A percentile compares a stretch with the other conserved stretches of the same genome.
Evolutionary conservation across 2,113 vertebrate genomes (phyloP).

Genomic region (Vidua macroura): DNA sequence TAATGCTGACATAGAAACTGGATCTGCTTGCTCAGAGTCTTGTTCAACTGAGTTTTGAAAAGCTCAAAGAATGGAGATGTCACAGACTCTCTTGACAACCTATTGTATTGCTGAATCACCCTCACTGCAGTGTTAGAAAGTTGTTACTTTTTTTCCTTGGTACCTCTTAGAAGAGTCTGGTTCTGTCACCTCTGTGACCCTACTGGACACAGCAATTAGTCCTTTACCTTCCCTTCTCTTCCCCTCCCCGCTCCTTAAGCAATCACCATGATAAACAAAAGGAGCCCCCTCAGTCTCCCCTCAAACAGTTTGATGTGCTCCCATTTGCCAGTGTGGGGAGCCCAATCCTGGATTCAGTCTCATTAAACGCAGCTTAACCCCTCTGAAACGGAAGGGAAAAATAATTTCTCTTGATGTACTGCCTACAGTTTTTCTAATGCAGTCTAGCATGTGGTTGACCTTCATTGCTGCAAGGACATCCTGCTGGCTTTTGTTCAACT

Average conservation of each 20-base stretch:
- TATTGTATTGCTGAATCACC: neutral
- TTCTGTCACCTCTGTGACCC: neutral
- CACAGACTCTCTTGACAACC: neutral
- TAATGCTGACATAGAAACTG: neutral
- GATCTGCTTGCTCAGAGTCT: neutral
- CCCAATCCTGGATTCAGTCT: neutral
- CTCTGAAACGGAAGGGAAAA: neutral
- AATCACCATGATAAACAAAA: neutral
- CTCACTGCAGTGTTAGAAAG: neutral
- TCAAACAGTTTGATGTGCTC: neutral
- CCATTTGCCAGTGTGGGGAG: neutral
- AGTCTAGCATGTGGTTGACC: neutral
- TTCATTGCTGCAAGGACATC: neutral
- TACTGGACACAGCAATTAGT: neutral
- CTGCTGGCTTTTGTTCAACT: neutral
- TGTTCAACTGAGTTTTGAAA: neutral
- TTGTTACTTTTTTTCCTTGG: neutral
- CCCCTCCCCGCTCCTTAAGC: too few species aligned
- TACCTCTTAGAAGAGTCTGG: neutral
- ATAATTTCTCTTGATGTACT: neutral
- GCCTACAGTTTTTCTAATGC: neutral
- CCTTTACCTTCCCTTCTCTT: neutral
- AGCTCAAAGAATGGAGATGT: neutral
- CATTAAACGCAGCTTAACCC: fast-evolving
- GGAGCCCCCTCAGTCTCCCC: neutral